Percentiles rank a stretch among this genome's conserved stretches.
These are phyloP conservation scores for Chironomus riparius DNA, from an alignment of 2,888 invertebrate genomes.

Conservation along the genomic window DNA sequence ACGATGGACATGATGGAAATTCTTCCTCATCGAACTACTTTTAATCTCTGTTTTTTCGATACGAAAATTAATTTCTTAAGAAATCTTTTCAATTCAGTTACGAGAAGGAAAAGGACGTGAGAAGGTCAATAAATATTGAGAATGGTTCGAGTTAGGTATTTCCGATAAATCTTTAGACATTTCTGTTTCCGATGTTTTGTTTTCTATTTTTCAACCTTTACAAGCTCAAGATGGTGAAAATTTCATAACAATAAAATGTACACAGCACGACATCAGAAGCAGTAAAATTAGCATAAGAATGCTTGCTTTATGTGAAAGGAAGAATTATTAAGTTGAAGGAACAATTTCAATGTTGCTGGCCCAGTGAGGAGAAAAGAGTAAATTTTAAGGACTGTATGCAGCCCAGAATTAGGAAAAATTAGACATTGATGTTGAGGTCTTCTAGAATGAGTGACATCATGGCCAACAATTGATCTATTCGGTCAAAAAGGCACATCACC, in stretches of 20 bases:
- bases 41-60: slow-evolving; percentile 7
- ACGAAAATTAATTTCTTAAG: slow-evolving; percentile 11
- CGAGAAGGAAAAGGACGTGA: too few relatives aligned
- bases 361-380: too few relatives aligned
- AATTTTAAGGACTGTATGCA: too few relatives aligned
- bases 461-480: too few relatives aligned
- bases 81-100: too few relatives aligned
- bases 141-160: neutral
- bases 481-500: too few relatives aligned
- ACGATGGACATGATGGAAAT: slow-evolving; percentile 6
- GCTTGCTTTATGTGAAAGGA: neutral
- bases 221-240: slow-evolving; percentile 9
- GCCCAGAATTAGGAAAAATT: too few relatives aligned
- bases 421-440: too few relatives aligned
- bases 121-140: too few relatives aligned
- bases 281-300: slow-evolving; percentile 20
- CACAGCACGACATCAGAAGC: slow-evolving; percentile 9
- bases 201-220: neutral
- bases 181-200: neutral
- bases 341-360: neutral
- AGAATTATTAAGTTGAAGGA: neutral
- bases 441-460: too few relatives aligned
- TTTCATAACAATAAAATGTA: neutral
- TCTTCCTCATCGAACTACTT: slow-evolving; percentile 11
- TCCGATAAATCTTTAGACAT: neutral